Percentiles rank a stretch among this genome's conserved stretches.
Evolutionary conservation across 2,113 vertebrate genomes (phyloP).

Genomic region (Oenanthe oenanthe): DNA sequence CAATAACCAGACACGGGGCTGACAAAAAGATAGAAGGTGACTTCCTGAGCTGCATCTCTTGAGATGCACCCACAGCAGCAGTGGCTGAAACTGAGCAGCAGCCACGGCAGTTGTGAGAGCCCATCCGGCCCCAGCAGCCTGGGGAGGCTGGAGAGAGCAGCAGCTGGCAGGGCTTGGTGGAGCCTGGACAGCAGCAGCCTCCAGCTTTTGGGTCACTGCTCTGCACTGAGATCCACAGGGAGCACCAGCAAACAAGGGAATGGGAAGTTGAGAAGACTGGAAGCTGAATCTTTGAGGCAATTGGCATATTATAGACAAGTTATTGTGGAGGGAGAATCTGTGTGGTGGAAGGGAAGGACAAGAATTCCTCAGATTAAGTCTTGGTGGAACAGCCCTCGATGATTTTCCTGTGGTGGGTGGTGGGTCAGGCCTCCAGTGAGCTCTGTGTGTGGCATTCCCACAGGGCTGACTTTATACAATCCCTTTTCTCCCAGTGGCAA

Average conservation of each 20-base stretch:
- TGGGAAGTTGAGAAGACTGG: background rate
- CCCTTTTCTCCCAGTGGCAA: background rate
- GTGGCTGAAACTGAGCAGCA: background rate
- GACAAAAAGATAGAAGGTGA: background rate
- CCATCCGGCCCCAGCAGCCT: background rate
- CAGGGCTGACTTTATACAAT: rapidly evolving
- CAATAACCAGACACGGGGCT: background rate
- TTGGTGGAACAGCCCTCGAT: background rate
- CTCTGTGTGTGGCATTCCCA: background rate
- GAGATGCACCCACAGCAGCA: background rate
- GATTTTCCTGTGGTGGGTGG: background rate
- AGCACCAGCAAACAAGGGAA: background rate
- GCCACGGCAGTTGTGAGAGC: background rate
- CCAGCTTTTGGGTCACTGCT: background rate
- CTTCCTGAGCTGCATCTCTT: background rate
- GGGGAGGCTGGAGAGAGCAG: background rate
- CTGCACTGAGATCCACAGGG: background rate
- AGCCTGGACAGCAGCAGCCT: background rate
- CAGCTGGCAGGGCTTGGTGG: background rate
- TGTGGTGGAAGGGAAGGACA: background rate
- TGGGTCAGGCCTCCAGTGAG: background rate
- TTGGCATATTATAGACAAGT: background rate
- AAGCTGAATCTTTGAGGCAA: background rate
- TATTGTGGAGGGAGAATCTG: background rate
- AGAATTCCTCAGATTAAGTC: background rate